A percentile compares a stretch with the other conserved stretches of the same genome.
Evolutionary conservation across 2,888 invertebrate genomes (phyloP).

Genomic region (Drosophila borborema): DNA sequence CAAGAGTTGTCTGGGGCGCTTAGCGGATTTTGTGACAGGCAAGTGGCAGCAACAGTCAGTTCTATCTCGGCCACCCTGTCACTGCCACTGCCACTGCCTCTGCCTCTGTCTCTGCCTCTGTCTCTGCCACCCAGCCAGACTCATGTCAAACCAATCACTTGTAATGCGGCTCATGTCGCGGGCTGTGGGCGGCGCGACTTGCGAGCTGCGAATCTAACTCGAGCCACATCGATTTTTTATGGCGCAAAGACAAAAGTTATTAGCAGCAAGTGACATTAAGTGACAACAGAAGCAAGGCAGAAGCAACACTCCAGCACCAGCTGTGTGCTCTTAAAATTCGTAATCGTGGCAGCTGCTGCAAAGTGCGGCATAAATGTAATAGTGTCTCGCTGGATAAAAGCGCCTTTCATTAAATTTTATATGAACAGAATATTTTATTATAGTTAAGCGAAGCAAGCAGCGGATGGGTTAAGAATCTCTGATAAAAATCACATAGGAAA

Average conservation of each 20-base stretch:
- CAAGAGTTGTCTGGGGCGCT: slow-evolving; percentile 62
- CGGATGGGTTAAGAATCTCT: background rate
- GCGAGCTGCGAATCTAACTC: slow-evolving; percentile 36
- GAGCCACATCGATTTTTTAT: slow-evolving; percentile 64
- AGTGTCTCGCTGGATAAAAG: slow-evolving; percentile 11
- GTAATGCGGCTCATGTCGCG: slow-evolving; percentile 58
- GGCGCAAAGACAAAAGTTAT: slow-evolving; percentile 68
- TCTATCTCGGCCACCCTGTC: background rate
- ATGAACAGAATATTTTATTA: slow-evolving; percentile 9
- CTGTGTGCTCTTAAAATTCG: slow-evolving; percentile 16
- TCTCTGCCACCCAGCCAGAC: background rate
- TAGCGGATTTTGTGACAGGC: slow-evolving; percentile 65
- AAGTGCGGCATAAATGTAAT: slow-evolving; percentile 29
- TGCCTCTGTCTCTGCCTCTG: no score
- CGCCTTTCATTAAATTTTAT: slow-evolving; percentile 19
- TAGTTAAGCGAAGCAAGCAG: background rate
- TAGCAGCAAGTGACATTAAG: slow-evolving; percentile 65
- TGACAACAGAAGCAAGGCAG: slow-evolving; percentile 43
- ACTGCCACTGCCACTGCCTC: no score
- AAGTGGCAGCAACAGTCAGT: slow-evolving; percentile 46
- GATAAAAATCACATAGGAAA: background rate
- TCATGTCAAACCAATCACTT: slow-evolving; percentile 68
- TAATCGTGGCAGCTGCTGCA: slow-evolving; percentile 32
- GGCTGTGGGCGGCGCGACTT: slow-evolving; percentile 22
- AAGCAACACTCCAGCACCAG: slow-evolving; percentile 13